Base-by-base conservation (phyloP, 37 sponge, comb jelly and placozoan species). In the Mnemiopsis leidyi region DNA sequence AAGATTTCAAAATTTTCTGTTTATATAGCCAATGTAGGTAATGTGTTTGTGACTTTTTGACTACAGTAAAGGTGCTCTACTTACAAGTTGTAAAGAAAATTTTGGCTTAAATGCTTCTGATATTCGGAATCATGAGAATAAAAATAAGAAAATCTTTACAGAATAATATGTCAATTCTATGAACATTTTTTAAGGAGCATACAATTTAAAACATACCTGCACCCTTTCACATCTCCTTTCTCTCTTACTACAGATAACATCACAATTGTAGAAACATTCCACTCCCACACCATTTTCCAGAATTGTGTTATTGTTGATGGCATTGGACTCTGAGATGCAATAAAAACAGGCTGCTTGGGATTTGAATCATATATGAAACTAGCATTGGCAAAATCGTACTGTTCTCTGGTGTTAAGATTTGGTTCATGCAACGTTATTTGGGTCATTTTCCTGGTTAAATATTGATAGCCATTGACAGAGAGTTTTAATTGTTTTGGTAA, bases 311-410 rank as follows among this genome's bases (percentile, higher is more conserved):
- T 85, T 13, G 90, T 85, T 18, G 90, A 85, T 0, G 90, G 90
- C 90, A 85, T 85, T 18, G 90, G 90, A 39, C 90, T 85, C 90
- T 85, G 90, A 13, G 90, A 85, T 18, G 90, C 90, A 26, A 85
- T 85, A 33, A 85, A 85, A 35, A 85, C 90, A 25, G 90, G 61
- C 48, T 85, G 61, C 48, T 85, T 85, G 7, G 90, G 90, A 39
- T 85, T 85, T 36, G 21, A n/a, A 39, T 85, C 90, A 25, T 32
- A 85, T 21, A 85, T 28, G 61, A 85, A 85, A 85, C 90, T 85
- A 0, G 90, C 90, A 85, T 85, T 85, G 0, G 90, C 40, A 40
- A 40, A 85, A 26, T 85, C 90, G 36, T 85, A 85, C 33, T 38
- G 61, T n/a, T 85, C 90, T n/a, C 61, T 38, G 0, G 61, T 32